These are phyloP conservation scores for Gymnogyps californianus DNA, from an alignment of 2,113 vertebrate genomes.

Conservation along the genomic window DNA sequence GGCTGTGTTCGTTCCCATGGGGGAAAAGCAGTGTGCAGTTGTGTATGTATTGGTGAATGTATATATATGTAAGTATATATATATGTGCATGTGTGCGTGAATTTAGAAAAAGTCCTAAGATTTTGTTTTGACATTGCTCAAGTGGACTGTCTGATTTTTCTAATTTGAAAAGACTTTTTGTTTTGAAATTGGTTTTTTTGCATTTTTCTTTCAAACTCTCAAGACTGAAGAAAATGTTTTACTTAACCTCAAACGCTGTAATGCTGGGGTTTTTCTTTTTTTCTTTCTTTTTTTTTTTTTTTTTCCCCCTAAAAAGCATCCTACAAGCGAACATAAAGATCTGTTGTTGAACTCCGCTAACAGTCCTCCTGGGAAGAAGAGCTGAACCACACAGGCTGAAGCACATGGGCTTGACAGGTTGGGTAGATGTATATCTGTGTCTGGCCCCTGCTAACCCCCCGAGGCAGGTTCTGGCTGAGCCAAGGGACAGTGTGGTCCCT, in stretches of 20 bases:
- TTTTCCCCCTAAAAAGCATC: background rate
- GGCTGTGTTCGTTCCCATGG: background rate
- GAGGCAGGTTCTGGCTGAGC: background rate
- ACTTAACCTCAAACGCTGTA: background rate
- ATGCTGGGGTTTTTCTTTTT: background rate
- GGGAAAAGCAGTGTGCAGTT: background rate
- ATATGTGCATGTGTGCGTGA: fast-evolving
- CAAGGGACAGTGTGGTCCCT: background rate
- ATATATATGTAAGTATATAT: background rate
- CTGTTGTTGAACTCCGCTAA: background rate
- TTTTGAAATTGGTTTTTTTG: background rate
- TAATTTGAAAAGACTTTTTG: background rate
- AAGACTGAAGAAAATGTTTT: background rate
- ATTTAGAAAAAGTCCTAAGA: background rate
- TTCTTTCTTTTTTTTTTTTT: too few relatives aligned
- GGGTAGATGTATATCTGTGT: background rate
- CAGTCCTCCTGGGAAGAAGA: background rate
- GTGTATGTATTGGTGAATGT: background rate
- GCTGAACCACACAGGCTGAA: background rate
- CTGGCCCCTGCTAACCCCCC: background rate
- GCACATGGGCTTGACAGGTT: background rate
- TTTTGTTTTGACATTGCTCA: background rate
- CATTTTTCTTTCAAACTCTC: background rate
- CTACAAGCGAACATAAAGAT: background rate
- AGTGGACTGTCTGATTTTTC: background rate